Percentiles rank a stretch among this genome's conserved stretches.
phyloP scores from a whole-genome alignment of 2,797 vertebrate species.

The Choloepus didactylus region DNA sequence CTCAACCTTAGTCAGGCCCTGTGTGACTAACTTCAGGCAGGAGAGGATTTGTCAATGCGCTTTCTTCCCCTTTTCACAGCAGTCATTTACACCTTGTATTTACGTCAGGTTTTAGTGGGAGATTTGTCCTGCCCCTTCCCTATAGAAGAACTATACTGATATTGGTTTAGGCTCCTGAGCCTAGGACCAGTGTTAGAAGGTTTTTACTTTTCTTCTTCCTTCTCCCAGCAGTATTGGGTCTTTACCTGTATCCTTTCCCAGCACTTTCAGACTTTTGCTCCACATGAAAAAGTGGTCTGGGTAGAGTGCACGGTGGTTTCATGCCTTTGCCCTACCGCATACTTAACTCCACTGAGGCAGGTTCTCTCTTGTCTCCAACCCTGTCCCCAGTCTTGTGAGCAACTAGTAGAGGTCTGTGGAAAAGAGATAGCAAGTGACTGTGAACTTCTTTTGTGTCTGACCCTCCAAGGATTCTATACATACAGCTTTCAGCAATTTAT shows the following conservation, averaged over 20 bases:
- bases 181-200: neutral
- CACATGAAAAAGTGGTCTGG: neutral
- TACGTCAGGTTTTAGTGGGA: neutral
- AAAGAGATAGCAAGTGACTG: too few species aligned
- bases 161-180: too few species aligned
- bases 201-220: neutral
- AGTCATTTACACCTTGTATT: too few species aligned
- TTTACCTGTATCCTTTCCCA: neutral
- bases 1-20: neutral
- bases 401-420: too few species aligned
- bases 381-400: too few species aligned
- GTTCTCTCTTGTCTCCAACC: too few species aligned
- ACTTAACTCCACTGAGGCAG: neutral
- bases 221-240: neutral
- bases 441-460: too few species aligned
- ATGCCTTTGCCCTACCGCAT: neutral
- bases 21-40: neutral
- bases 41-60: too few species aligned
- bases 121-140: neutral
- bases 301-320: neutral
- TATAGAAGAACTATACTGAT: neutral
- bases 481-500: too few species aligned
- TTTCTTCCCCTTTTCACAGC: too few species aligned
- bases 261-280: fast-evolving
- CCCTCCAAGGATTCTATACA: too few species aligned